phyloP scores from a whole-genome alignment of 2,113 vertebrate genomes.

The Tympanuchus pallidicinctus region DNA sequence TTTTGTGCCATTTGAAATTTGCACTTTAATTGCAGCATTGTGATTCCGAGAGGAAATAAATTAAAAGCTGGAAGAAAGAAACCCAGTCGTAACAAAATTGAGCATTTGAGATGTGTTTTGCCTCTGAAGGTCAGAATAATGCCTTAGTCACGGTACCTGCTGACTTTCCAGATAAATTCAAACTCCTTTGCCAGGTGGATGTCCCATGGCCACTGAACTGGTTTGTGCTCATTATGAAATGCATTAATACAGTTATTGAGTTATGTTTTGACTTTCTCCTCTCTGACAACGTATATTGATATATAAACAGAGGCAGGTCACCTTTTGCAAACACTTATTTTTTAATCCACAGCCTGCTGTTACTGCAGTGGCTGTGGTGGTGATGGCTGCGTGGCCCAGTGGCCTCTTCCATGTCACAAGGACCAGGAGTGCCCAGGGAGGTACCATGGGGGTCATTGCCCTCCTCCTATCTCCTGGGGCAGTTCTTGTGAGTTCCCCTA shows the following conservation, averaged over 20 bases:
- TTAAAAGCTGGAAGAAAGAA: background rate
- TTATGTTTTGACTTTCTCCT: slow-evolving; percentile 46
- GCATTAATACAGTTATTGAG: slow-evolving; percentile 6
- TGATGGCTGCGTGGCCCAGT: background rate
- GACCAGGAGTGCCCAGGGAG: background rate
- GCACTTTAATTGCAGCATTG: background rate
- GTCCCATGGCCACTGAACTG: slow-evolving; percentile 18
- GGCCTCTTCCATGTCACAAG: background rate
- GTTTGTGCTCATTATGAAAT: slow-evolving; percentile 43
- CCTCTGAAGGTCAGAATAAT: slow-evolving; percentile 1
- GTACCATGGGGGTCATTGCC: background rate
- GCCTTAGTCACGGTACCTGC: background rate
- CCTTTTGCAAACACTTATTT: background rate
- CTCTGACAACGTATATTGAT: slow-evolving; percentile 19
- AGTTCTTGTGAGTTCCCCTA: background rate
- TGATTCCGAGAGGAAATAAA: background rate
- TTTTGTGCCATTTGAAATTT: background rate
- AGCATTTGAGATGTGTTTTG: background rate
- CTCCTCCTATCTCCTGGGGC: background rate
- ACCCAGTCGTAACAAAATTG: background rate
- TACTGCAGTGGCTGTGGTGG: background rate
- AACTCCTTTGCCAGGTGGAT: background rate
- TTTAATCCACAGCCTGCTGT: background rate
- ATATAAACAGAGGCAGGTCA: slow-evolving; percentile 41
- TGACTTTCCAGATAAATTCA: slow-evolving; percentile 20